phyloP scores from a whole-genome alignment of 2,888 invertebrate genomes.

The Liposcelis brunnea region DNA sequence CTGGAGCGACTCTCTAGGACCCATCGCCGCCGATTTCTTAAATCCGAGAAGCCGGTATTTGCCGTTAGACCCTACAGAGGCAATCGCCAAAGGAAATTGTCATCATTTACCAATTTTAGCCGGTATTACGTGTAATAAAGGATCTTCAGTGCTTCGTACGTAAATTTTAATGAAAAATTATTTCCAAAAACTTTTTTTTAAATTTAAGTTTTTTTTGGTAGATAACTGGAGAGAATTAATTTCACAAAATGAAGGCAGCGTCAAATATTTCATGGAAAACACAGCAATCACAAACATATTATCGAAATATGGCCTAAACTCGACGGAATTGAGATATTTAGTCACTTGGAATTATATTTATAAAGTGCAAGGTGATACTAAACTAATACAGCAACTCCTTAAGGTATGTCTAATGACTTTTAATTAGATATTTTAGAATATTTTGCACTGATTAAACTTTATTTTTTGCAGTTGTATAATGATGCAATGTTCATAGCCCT shows the following conservation, averaged over 20 bases:
- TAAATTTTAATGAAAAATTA: no score
- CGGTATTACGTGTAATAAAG: conserved; percentile 50
- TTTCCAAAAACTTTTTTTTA: no score
- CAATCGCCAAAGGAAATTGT: conserved; percentile 34
- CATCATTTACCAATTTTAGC: conserved; percentile 45
- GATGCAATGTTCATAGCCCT: conserved; percentile 39
- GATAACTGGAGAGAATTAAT: conserved; percentile 41
- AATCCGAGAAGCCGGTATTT: conserved; percentile 41
- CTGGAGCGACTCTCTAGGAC: conserved; percentile 39
- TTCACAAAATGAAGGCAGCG: conserved; percentile 33
- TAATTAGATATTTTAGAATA: no score
- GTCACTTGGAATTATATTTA: conserved; percentile 19
- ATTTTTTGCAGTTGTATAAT: conserved; percentile 30
- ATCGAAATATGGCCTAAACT: conserved; percentile 26
- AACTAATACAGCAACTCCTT: neutral
- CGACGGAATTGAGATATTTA: conserved; percentile 20
- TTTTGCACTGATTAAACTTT: no score
- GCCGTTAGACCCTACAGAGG: conserved; percentile 34
- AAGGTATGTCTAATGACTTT: neutral
- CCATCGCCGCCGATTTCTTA: conserved; percentile 43
- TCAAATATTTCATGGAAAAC: conserved; percentile 38
- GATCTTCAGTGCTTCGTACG: conserved; percentile 37
- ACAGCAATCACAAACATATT: conserved; percentile 41
- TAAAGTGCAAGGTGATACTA: neutral
- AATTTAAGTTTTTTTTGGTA: conserved; percentile 22